Percentiles rank a stretch among this genome's conserved stretches.
These are phyloP conservation scores for Dissostichus mawsoni DNA, from an alignment of 2,113 vertebrate species.

Conservation along the genomic window DNA sequence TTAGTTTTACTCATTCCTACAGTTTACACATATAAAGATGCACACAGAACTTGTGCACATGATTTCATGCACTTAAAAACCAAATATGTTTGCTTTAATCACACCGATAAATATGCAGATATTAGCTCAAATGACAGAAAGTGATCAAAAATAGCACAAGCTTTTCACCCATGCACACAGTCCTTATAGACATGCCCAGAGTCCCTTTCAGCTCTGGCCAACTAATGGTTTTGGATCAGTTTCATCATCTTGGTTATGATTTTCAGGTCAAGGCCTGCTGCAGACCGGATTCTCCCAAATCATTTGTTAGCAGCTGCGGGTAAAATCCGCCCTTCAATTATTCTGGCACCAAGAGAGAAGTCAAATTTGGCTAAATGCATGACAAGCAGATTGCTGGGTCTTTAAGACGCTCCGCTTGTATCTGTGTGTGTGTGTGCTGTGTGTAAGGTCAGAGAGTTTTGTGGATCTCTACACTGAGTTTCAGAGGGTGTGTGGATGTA, in stretches of 20 bases:
- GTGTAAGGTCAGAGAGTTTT: slow-evolving; percentile 55
- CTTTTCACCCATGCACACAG: slow-evolving; percentile 11
- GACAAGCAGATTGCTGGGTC: slow-evolving; percentile 61
- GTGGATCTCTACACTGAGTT: slow-evolving; percentile 7
- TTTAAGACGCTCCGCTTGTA: slow-evolving; percentile 14
- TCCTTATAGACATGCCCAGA: not conserved
- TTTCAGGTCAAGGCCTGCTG: slow-evolving; percentile 67
- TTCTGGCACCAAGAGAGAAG: slow-evolving; percentile 62
- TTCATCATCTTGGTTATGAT: slow-evolving; percentile 63
- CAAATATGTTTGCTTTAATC: too few species aligned
- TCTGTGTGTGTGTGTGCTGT: slow-evolving; percentile 4
- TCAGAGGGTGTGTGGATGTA: slow-evolving; percentile 19
- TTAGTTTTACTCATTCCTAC: not conserved
- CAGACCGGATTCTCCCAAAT: slow-evolving; percentile 48
- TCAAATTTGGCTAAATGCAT: slow-evolving; percentile 46
- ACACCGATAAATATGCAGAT: not conserved
- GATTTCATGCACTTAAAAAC: too few species aligned
- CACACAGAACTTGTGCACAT: too few species aligned
- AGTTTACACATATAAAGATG: not conserved
- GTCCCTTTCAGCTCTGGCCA: slow-evolving; percentile 36
- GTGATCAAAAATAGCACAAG: not conserved
- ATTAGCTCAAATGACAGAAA: not conserved
- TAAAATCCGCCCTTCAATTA: slow-evolving; percentile 76
- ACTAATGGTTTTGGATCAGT: slow-evolving; percentile 52
- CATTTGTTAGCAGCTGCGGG: slow-evolving; percentile 71